These are phyloP conservation scores for Drosophila navojoa DNA, from an alignment of 1,140 invertebrate genomes.

Conservation along the genomic window DNA sequence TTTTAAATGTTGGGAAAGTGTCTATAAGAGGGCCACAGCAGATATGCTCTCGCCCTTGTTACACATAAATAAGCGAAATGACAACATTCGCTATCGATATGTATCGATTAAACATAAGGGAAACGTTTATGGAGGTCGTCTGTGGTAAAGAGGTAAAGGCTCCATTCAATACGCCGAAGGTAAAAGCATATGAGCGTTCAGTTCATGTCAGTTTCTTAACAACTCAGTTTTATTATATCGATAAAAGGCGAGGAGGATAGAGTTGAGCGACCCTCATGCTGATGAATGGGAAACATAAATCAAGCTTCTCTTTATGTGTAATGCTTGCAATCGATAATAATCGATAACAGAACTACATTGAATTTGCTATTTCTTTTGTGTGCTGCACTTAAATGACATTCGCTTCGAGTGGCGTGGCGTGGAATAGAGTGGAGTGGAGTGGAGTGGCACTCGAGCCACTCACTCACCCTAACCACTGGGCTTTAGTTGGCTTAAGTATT, in stretches of 20 bases:
- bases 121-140: too few species aligned
- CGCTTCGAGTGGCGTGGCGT: background rate
- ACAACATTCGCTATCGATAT: background rate
- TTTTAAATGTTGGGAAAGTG: background rate
- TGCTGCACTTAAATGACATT: constrained; percentile 61
- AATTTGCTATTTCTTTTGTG: constrained; percentile 14
- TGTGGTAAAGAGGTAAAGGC: too few species aligned
- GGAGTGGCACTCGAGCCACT: background rate
- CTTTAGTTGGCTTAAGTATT: constrained; percentile 30
- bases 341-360: background rate
- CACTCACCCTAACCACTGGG: background rate
- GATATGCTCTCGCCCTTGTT: background rate
- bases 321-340: background rate
- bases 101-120: background rate
- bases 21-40: background rate
- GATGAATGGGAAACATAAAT: too few species aligned
- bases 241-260: too few species aligned
- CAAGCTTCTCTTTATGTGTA: too few species aligned
- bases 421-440: too few species aligned
- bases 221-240: too few species aligned
- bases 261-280: too few species aligned
- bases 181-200: too few species aligned
- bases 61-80: background rate
- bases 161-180: too few species aligned
- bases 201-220: too few species aligned